phyloP scores from a whole-genome alignment of 1,140 invertebrate species.

The Prorops nasuta region DNA sequence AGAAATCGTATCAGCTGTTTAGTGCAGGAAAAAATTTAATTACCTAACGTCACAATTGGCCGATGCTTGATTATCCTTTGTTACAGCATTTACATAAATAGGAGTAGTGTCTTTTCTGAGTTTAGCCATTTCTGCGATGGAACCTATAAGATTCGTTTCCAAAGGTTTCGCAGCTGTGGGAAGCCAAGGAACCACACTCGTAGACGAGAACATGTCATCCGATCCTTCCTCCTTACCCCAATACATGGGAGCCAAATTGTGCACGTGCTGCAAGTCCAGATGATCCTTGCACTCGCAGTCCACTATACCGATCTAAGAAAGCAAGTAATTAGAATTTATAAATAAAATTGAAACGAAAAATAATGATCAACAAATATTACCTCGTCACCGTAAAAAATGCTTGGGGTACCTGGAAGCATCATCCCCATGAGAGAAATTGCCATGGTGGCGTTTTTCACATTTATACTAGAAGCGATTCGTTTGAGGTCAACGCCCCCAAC shows the following conservation, averaged over 20 bases:
- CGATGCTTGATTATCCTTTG: constrained; percentile 61
- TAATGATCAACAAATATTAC: constrained; percentile 45
- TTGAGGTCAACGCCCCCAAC: constrained; percentile 63
- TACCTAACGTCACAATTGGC: constrained; percentile 66
- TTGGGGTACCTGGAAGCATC: constrained; percentile 76
- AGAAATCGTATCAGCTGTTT: background rate
- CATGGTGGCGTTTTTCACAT: constrained; percentile 60
- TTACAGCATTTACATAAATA: constrained; percentile 68
- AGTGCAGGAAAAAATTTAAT: constrained; percentile 9
- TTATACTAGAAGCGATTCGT: constrained; percentile 59
- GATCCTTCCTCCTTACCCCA: constrained; percentile 50
- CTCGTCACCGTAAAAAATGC: constrained; percentile 82
- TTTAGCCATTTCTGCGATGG: constrained; percentile 59
- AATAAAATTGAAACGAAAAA: constrained; percentile 1
- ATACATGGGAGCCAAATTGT: constrained; percentile 67
- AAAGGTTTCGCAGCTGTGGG: constrained; percentile 48
- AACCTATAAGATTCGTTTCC: constrained; percentile 51
- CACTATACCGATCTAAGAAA: constrained; percentile 42
- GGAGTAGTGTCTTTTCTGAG: constrained; percentile 63
- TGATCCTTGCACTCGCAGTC: constrained; percentile 56
- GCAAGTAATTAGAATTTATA: constrained; percentile 1
- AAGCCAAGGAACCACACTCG: constrained; percentile 62
- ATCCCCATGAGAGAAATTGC: constrained; percentile 68
- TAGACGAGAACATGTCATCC: constrained; percentile 50
- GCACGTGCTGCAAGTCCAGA: constrained; percentile 62